Evolutionary conservation across 2,888 invertebrate genomes (phyloP), one percentile per base, ranked within the genome.

Genomic region (Dasypogon diadema): DNA sequence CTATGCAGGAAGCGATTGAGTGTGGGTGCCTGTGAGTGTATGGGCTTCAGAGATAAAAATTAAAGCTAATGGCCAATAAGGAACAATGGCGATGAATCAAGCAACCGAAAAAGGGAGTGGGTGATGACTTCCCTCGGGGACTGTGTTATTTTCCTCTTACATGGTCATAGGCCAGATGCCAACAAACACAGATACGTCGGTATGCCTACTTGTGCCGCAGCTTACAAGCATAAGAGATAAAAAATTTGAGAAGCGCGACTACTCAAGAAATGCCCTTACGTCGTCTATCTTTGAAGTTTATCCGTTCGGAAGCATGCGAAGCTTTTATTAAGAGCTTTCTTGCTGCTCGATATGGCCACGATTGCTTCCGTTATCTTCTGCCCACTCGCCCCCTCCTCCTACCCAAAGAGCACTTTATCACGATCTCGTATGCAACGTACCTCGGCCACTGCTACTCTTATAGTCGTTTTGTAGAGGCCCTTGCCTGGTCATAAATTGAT

Each of bases 61-160:
- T 68, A 68, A 48, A 26, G 46, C 48, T 68, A 68, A 48, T 68
- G 42, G 65, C 65, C 65, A 68, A 68, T 48, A 48, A 48, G 16
- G 48, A 68, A 68, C 65, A 68, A 48, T 26, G 48, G 48, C 12
- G 46, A 14, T 26, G 21, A 48, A 46, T 65, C 14, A 60, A 14
- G 65, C 3, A 10, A 65, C 14, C 12, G 21, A 18, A 8, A 16
- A 54, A n/a, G 14, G 5, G 54, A 16, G n/a, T 3, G 8, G 42
- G 34, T 14, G 18, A 1, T 16, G 34, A 14, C 8, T 10, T 42
- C 18, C 16, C 54, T 2, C 21, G 18, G 21, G 18, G 18, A 18
- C 2, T 26, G 14, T 24, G 24, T 48, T 14, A 24, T 22, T 22
- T 68, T 48, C 60, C 4, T 37, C 34, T 48, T 48, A 24, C 48